Evolutionary conservation across 1,140 invertebrate species (phyloP).

Genomic region (Aphelinus certus): DNA sequence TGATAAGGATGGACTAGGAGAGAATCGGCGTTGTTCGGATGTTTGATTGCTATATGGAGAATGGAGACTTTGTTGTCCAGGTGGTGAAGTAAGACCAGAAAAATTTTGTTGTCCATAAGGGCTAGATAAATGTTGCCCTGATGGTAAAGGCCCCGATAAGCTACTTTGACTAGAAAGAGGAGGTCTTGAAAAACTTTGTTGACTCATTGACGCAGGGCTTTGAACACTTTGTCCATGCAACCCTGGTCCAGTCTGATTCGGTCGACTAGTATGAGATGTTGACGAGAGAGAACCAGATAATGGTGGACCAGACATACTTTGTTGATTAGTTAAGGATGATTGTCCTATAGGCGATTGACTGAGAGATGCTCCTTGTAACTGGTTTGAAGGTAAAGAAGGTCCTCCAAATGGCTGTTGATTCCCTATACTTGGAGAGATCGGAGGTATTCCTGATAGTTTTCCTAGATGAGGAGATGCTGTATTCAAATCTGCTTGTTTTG

Average conservation of each 20-base stretch:
- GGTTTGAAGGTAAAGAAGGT: conserved; percentile 14
- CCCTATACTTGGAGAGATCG: conserved; percentile 25
- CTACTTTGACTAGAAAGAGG: conserved; percentile 40
- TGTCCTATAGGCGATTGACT: conserved; percentile 35
- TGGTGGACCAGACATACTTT: conserved; percentile 36
- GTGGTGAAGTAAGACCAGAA: conserved; percentile 37
- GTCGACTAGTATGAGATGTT: conserved; percentile 39
- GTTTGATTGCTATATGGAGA: conserved; percentile 36
- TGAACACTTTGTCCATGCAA: conserved; percentile 46
- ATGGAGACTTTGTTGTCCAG: conserved; percentile 35
- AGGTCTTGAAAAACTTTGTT: conserved; percentile 42
- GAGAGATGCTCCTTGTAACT: not conserved
- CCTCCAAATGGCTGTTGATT: conserved; percentile 30
- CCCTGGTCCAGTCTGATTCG: conserved; percentile 57
- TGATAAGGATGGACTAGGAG: conserved; percentile 28
- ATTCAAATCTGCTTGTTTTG: conserved; percentile 49
- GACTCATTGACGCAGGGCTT: conserved; percentile 39
- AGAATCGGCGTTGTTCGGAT: conserved; percentile 38
- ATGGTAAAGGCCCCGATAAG: conserved; percentile 43
- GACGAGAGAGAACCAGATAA: not conserved
- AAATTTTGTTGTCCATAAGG: conserved; percentile 49
- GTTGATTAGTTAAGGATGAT: conserved; percentile 47
- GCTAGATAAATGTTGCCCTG: conserved; percentile 45
- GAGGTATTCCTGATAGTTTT: conserved; percentile 36
- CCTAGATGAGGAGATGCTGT: conserved; percentile 41